Percentiles rank a stretch among this genome's conserved stretches.
phyloP scores from a whole-genome alignment of 2,888 invertebrate genomes.

The Yponomeuta sedellus region DNA sequence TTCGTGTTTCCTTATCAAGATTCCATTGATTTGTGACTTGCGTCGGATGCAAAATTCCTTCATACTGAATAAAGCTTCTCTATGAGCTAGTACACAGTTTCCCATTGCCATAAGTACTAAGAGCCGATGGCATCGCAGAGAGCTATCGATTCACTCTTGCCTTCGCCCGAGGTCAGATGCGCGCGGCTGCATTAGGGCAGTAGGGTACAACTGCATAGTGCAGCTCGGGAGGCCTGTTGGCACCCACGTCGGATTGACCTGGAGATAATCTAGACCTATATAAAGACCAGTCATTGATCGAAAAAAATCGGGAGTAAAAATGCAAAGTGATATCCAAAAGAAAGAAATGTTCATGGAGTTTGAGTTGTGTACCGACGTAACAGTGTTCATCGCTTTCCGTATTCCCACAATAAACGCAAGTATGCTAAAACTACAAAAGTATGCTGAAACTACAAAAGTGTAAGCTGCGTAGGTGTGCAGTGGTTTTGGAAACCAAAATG shows the following conservation, averaged over 20 bases:
- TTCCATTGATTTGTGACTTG: too few relatives aligned
- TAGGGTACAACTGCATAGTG: slow-evolving; percentile 60
- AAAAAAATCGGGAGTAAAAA: neutral
- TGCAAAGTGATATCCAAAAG: neutral
- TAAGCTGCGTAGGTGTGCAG: too few relatives aligned
- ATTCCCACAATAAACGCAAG: too few relatives aligned
- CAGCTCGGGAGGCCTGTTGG: slow-evolving; percentile 51
- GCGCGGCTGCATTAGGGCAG: slow-evolving; percentile 72
- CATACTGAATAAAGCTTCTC: neutral
- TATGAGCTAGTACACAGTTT: neutral
- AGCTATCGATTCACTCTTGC: slow-evolving; percentile 71
- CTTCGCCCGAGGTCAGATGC: slow-evolving; percentile 67
- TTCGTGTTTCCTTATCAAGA: too few relatives aligned
- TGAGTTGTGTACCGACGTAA: too few relatives aligned
- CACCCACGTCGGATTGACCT: slow-evolving; percentile 38
- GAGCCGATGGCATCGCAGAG: slow-evolving; percentile 53
- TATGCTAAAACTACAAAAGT: too few relatives aligned
- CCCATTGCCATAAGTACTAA: slow-evolving; percentile 3
- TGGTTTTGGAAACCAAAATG: too few relatives aligned
- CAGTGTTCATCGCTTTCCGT: too few relatives aligned
- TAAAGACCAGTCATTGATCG: neutral
- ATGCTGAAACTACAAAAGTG: too few relatives aligned
- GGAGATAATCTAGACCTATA: neutral
- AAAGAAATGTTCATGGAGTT: too few relatives aligned
- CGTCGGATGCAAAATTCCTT: too few relatives aligned